Evolutionary conservation across 2,797 vertebrate species (phyloP).

Genomic region (Betta splendens): DNA sequence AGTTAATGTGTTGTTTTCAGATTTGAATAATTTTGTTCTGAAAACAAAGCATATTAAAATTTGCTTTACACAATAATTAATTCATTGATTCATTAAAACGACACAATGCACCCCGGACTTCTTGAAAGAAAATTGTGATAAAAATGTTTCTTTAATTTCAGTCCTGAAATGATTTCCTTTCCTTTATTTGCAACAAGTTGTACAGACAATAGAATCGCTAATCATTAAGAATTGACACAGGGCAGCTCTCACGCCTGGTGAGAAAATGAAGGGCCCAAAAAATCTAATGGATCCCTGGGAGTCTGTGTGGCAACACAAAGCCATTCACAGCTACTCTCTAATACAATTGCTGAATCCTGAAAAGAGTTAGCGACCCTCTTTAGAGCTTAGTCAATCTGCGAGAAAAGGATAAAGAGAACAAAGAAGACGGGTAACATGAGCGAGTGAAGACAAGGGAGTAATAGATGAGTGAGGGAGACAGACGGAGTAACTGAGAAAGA

Average conservation of each 20-base stretch:
- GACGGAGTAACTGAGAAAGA: slow-evolving; percentile 27
- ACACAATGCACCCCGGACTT: neutral
- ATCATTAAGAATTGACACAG: slow-evolving; percentile 26
- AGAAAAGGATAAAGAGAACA: slow-evolving; percentile 57
- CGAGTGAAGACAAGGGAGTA: slow-evolving; percentile 54
- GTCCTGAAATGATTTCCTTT: slow-evolving; percentile 1
- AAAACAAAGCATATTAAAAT: neutral
- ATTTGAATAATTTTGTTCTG: neutral
- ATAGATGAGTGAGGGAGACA: slow-evolving; percentile 43
- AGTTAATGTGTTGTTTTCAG: neutral
- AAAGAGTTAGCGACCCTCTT: slow-evolving; percentile 70
- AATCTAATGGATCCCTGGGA: slow-evolving; percentile 29
- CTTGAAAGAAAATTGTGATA: neutral
- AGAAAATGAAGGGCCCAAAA: slow-evolving; percentile 43
- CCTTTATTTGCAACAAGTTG: slow-evolving; percentile 23
- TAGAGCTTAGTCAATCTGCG: slow-evolving; percentile 62
- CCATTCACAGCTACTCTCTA: slow-evolving; percentile 35
- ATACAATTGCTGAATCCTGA: slow-evolving; percentile 52
- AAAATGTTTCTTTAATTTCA: neutral
- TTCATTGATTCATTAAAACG: neutral
- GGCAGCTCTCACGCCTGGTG: slow-evolving; percentile 16
- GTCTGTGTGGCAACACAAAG: slow-evolving; percentile 42
- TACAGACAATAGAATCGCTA: slow-evolving; percentile 26
- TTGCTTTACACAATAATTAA: neutral
- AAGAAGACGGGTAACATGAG: slow-evolving; percentile 51